Evolutionary conservation across 2,113 vertebrate species (phyloP), one percentile per base, ranked within the genome.

Genomic region (Mesocricetus auratus): DNA sequence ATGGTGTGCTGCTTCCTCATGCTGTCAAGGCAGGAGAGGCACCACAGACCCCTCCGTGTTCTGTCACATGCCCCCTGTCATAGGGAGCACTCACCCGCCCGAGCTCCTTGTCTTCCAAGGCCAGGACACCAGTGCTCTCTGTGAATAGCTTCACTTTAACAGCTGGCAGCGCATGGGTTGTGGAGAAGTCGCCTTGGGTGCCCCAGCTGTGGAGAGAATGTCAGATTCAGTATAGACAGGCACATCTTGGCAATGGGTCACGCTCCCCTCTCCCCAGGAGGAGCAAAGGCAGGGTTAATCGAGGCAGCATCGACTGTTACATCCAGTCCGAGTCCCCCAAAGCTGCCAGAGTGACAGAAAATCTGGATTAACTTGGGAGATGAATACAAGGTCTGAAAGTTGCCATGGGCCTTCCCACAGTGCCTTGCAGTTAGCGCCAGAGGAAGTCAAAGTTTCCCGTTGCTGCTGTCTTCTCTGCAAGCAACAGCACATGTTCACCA

Each of bases 101-200:
- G 2, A 99, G 99, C 97, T 99, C 99, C 97, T 99, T 99, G 98
- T 99, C 99, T 96, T 99, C 99, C 97, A 99, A 98, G 73, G 99
- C 99, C 98, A 99, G 95, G 83, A 99, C 99, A 0, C 99, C 99
- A 0, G 99, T 99, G 98, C 99, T 99, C 97, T 99, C 99, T 0
- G 99, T 99, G 98, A 99, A 99, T 85, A 99, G 98, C 98, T 99
- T 99, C 97, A 99, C 99, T 98, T 99, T 99, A 96, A 99, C 99
- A 21, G 99, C 99, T 19, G 99, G 99, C 83, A 99, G 98, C 0
- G 99, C 99, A 0, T 99, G 99, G 11, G 99, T 99, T 17, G 99
- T 99, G 0, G 99, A 99, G 98, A 99, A 99, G 98, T 99, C 99
- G 39, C 99, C 99, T 98, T 99, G 99, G 94, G 99, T 99, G 17